Evolutionary conservation across 2,888 invertebrate species (phyloP).

Genomic region (Erebia aethiops): DNA sequence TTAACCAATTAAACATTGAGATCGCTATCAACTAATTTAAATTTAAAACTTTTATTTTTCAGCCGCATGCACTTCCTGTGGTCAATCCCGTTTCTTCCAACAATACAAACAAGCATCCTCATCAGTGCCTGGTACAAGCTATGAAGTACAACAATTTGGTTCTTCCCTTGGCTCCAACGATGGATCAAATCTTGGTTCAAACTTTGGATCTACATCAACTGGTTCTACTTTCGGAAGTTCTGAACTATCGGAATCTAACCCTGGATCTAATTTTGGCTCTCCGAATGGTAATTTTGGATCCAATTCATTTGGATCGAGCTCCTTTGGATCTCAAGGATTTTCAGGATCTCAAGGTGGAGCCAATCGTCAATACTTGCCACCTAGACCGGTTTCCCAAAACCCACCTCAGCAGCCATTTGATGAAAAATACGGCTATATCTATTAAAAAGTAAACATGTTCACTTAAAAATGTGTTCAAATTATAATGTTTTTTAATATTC

Average conservation of each 20-base stretch:
- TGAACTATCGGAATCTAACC: conserved; percentile 19
- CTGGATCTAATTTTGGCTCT: conserved; percentile 23
- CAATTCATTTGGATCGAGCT: conserved; percentile 24
- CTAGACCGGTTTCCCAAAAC: conserved; percentile 56
- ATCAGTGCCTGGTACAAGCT: conserved; percentile 48
- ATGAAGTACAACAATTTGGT: conserved; percentile 44
- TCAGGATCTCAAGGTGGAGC: conserved; percentile 47
- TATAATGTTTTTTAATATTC: conserved; percentile 4
- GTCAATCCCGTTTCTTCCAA: conserved; percentile 33
- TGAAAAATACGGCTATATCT: conserved; percentile 57
- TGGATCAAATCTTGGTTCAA: conserved; percentile 22
- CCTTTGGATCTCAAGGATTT: not conserved
- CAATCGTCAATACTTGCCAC: conserved; percentile 68
- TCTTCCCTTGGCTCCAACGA: conserved; percentile 19
- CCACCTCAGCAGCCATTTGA: conserved; percentile 70
- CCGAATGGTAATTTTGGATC: conserved; percentile 27
- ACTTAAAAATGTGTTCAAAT: conserved; percentile 36
- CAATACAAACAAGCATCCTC: conserved; percentile 41
- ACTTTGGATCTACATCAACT: conserved; percentile 13
- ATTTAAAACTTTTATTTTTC: conserved; percentile 6
- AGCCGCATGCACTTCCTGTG: conserved; percentile 40
- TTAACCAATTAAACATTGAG: no score
- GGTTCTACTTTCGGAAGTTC: not conserved
- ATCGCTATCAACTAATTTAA: no score
- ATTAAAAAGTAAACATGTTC: conserved; percentile 48